A percentile compares a stretch with the other conserved stretches of the same genome.
phyloP scores from a whole-genome alignment of 1,140 invertebrate genomes.

The Megalopta genalis region DNA sequence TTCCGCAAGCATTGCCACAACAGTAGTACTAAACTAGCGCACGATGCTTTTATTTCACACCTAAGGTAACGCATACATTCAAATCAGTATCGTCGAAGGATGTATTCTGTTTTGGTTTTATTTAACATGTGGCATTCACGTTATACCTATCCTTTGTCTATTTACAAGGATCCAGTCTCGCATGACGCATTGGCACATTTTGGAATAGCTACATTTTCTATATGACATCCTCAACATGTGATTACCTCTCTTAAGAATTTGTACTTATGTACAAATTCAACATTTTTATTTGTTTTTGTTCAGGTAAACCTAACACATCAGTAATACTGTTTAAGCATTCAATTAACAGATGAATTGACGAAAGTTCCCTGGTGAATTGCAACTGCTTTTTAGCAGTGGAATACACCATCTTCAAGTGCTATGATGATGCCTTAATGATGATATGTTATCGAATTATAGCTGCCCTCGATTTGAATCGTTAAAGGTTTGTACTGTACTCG shows the following conservation, averaged over 20 bases:
- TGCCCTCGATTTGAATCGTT: constrained; percentile 39
- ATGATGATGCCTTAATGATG: constrained; percentile 14
- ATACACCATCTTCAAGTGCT: constrained; percentile 21
- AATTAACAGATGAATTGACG: constrained; percentile 10
- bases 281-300: constrained; percentile 36
- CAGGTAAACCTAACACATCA: constrained; percentile 12
- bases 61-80: constrained; percentile 52
- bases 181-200: constrained; percentile 42
- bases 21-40: constrained; percentile 28
- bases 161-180: constrained; percentile 34
- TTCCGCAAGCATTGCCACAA: constrained; percentile 21
- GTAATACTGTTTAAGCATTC: constrained; percentile 39
- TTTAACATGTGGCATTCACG: constrained; percentile 38
- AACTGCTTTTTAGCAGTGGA: not conserved
- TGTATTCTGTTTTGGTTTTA: not conserved
- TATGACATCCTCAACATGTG: constrained; percentile 3
- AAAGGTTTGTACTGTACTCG: constrained; percentile 69
- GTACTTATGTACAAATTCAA: constrained; percentile 30
- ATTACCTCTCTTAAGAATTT: constrained; percentile 15
- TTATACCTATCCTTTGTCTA: constrained; percentile 35
- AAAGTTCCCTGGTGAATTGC: constrained; percentile 9
- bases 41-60: constrained; percentile 31
- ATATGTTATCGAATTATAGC: constrained; percentile 1
- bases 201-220: not conserved
- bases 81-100: constrained; percentile 9